Conservation (phyloP, 2,113 vertebrate genomes). For the Pelvicachromis taeniatus region DNA sequence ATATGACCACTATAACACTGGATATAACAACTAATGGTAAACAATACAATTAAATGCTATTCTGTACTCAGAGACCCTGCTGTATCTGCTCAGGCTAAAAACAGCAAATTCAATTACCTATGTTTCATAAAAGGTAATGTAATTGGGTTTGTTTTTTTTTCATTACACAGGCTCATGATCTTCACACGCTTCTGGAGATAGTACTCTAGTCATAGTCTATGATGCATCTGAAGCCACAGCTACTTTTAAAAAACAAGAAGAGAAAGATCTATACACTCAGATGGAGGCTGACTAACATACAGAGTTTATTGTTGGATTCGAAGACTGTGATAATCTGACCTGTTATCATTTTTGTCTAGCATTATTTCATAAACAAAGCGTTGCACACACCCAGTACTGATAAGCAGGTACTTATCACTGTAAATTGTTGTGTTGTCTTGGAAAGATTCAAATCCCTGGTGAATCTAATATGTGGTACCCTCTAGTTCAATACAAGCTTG, state of each 20-base stretch:
- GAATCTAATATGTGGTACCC: background rate
- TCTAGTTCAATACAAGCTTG: background rate
- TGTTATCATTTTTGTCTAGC: background rate
- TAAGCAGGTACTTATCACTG: background rate
- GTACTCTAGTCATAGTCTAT: background rate
- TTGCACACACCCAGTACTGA: background rate
- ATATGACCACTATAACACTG: background rate
- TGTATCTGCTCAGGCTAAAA: background rate
- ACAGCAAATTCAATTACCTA: background rate
- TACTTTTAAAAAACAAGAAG: background rate
- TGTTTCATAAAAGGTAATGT: constrained; percentile 9
- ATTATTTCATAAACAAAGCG: background rate
- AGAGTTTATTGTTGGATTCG: background rate
- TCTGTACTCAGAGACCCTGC: background rate
- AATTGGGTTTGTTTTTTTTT: constrained; percentile 6
- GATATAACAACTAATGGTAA: background rate
- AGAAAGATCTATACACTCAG: background rate
- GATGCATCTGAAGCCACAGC: background rate
- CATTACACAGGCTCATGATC: background rate
- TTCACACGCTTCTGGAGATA: background rate
- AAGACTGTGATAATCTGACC: background rate
- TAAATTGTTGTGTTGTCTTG: background rate
- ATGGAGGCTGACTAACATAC: background rate
- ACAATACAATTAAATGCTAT: background rate
- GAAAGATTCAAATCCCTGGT: background rate